These are phyloP conservation scores for Cololabis saira DNA, from an alignment of 2,113 vertebrate species.

Conservation along the genomic window DNA sequence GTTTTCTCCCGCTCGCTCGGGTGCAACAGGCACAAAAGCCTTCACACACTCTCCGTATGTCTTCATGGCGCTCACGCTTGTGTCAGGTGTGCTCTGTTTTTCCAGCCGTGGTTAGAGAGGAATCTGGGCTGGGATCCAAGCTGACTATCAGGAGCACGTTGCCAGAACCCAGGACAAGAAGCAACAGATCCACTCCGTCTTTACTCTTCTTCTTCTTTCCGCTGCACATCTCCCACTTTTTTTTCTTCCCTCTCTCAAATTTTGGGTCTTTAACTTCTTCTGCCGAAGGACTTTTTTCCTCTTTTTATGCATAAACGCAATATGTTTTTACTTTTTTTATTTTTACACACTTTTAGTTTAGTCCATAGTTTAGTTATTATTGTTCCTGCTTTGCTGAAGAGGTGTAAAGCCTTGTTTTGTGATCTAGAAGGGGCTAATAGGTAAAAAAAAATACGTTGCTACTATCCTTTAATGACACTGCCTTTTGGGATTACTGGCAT, in stretches of 20 bases:
- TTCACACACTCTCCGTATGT: slow-evolving; percentile 50
- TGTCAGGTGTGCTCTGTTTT: slow-evolving; percentile 88
- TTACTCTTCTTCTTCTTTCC: slow-evolving; percentile 42
- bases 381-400: neutral
- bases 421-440: neutral
- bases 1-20: slow-evolving; percentile 25
- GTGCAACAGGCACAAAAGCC: slow-evolving; percentile 12
- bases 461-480: too few species aligned
- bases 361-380: neutral
- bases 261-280: neutral
- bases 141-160: slow-evolving; percentile 74
- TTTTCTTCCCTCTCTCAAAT: slow-evolving; percentile 4
- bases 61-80: slow-evolving; percentile 79
- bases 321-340: neutral
- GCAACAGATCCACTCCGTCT: slow-evolving; percentile 75
- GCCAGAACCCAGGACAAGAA: slow-evolving; percentile 75
- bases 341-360: neutral
- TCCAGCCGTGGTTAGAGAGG: slow-evolving; percentile 74
- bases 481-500: neutral
- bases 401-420: neutral
- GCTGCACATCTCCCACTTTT: slow-evolving; percentile 19
- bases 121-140: slow-evolving; percentile 80
- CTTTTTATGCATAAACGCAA: neutral
- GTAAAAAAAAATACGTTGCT: too few species aligned
- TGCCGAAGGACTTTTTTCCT: neutral